These are phyloP conservation scores for Anguilla marmorata DNA, from an alignment of 2,797 vertebrate genomes.

Conservation along the genomic window DNA sequence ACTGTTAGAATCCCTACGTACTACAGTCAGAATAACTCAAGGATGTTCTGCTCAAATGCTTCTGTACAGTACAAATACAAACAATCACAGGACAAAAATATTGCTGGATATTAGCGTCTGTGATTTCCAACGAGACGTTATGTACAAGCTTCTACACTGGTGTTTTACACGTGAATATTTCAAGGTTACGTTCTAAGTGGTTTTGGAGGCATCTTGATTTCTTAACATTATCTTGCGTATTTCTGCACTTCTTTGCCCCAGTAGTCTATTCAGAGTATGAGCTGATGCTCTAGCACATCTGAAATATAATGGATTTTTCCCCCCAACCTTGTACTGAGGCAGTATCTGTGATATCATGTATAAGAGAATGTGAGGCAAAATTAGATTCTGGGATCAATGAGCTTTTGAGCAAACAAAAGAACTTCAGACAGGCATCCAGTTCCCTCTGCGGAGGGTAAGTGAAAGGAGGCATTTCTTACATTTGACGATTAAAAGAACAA, in stretches of 20 bases:
- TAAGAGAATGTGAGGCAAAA: neutral
- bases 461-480: neutral
- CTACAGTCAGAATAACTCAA: neutral
- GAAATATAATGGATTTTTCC: neutral
- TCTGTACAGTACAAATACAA: neutral
- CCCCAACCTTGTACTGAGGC: neutral
- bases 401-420: neutral
- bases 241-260: neutral
- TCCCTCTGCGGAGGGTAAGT: neutral
- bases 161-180: neutral
- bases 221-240: neutral
- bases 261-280: neutral
- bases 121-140: neutral
- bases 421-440: neutral
- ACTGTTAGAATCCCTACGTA: neutral
- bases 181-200: neutral
- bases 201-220: neutral
- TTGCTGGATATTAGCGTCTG: neutral
- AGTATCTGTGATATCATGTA: neutral
- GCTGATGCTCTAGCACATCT: neutral
- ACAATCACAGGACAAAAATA: neutral
- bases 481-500: neutral
- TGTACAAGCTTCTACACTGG: neutral
- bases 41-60: neutral
- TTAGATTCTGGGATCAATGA: slow-evolving; percentile 6